Conservation (phyloP, 2,797 vertebrate genomes). For the Erethizon dorsatum region DNA sequence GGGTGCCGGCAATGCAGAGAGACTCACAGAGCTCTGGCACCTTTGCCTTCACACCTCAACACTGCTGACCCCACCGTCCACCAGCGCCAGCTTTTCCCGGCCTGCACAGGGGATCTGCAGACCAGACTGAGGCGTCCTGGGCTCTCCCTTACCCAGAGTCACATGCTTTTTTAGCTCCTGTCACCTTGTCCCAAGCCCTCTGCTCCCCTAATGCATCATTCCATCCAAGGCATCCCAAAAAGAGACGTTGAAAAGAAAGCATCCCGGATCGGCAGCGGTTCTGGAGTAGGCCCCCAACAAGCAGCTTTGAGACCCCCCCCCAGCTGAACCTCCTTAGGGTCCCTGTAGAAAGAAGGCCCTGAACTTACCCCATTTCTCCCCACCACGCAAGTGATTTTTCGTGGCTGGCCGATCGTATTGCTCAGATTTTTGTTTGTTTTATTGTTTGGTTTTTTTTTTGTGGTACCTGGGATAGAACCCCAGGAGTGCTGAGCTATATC, state of each 20-base stretch:
- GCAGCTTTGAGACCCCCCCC: neutral
- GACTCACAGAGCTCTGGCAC: slow-evolving; percentile 72
- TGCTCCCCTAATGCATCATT: neutral
- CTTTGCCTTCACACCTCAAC: neutral
- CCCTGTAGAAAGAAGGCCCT: neutral
- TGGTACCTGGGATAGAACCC: neutral
- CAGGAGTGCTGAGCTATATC: neutral
- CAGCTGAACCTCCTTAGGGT: neutral
- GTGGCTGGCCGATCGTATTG: neutral
- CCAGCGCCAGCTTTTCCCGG: neutral
- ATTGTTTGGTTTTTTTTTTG: neutral
- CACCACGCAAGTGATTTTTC: neutral
- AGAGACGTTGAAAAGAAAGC: slow-evolving; percentile 24
- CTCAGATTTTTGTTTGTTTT: neutral
- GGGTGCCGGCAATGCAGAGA: slow-evolving; percentile 54
- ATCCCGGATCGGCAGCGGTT: neutral
- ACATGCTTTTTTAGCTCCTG: neutral
- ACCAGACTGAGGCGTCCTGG: neutral
- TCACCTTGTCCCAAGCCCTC: neutral
- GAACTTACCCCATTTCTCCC: neutral
- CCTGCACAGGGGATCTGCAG: neutral
- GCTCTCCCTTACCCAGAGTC: neutral
- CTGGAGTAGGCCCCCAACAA: neutral
- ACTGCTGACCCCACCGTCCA: neutral
- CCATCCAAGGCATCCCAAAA: neutral